Evolutionary conservation across 2,113 vertebrate genomes (phyloP).

Genomic region (Protobothrops mucrosquamatus): DNA sequence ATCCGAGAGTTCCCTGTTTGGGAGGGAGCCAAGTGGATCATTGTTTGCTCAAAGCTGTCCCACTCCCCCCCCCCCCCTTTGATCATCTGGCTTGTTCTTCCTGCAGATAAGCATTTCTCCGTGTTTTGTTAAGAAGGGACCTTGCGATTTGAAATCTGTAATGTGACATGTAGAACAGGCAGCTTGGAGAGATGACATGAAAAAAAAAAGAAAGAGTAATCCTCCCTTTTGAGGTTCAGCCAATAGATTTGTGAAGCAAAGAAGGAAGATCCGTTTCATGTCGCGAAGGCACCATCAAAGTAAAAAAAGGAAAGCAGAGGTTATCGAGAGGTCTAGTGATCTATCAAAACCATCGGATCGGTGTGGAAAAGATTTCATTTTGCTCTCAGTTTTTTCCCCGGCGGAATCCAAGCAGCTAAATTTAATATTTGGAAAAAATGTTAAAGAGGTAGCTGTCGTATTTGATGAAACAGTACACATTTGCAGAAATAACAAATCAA

Average conservation of each 20-base stretch:
- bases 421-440: slow-evolving; percentile 27
- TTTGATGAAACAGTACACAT: slow-evolving; percentile 53
- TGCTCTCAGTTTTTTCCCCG: not conserved
- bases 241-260: slow-evolving; percentile 14
- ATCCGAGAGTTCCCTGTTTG: not conserved
- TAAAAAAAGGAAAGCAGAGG: slow-evolving; percentile 29
- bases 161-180: slow-evolving; percentile 22
- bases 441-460: slow-evolving; percentile 34
- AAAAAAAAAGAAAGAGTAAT: not conserved
- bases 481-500: slow-evolving; percentile 9
- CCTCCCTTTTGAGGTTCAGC: slow-evolving; percentile 20
- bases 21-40: slow-evolving; percentile 38
- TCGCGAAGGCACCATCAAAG: slow-evolving; percentile 36
- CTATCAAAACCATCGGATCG: not conserved
- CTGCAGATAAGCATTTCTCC: slow-evolving; percentile 19
- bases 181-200: not conserved
- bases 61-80: not conserved
- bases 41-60: not conserved
- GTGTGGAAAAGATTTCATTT: not conserved
- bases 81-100: slow-evolving; percentile 27
- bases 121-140: slow-evolving; percentile 24
- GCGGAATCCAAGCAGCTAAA: slow-evolving; percentile 10
- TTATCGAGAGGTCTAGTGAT: slow-evolving; percentile 36
- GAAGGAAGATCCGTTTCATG: slow-evolving; percentile 51
- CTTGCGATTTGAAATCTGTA: slow-evolving; percentile 9